Percentiles rank a stretch among this genome's conserved stretches.
phyloP scores from a whole-genome alignment of 2,113 vertebrate species.

The Oreochromis aureus region DNA sequence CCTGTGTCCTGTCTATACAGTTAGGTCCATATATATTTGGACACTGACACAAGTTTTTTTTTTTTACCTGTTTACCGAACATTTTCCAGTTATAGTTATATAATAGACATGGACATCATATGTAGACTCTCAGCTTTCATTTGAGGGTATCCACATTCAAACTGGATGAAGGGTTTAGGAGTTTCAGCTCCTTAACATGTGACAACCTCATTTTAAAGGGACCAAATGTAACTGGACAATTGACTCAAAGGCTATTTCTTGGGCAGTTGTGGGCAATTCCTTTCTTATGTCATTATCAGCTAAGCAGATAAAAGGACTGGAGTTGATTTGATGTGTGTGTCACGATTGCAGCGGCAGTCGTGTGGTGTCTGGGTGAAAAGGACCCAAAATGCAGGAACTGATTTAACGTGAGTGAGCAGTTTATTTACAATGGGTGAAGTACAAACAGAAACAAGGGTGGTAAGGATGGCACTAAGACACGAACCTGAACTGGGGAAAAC shows the following conservation, averaged over 20 bases:
- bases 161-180: background rate
- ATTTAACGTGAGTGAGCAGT: background rate
- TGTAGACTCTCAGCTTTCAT: background rate
- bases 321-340: background rate
- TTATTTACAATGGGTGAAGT: background rate
- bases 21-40: background rate
- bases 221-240: background rate
- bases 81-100: background rate
- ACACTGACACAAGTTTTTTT: background rate
- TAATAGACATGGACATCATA: background rate
- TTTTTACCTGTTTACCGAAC: background rate
- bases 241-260: background rate
- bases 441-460: background rate
- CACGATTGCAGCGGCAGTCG: accelerated
- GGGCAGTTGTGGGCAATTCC: background rate
- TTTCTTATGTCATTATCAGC: background rate
- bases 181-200: background rate
- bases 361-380: background rate
- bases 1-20: background rate
- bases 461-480: background rate
- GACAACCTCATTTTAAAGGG: background rate
- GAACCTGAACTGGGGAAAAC: background rate
- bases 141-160: background rate
- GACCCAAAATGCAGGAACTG: background rate
- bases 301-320: background rate